Percentiles rank a stretch among this genome's conserved stretches.
Conservation (phyloP, 2,113 vertebrate species). For the Melanostigma gelatinosum region DNA sequence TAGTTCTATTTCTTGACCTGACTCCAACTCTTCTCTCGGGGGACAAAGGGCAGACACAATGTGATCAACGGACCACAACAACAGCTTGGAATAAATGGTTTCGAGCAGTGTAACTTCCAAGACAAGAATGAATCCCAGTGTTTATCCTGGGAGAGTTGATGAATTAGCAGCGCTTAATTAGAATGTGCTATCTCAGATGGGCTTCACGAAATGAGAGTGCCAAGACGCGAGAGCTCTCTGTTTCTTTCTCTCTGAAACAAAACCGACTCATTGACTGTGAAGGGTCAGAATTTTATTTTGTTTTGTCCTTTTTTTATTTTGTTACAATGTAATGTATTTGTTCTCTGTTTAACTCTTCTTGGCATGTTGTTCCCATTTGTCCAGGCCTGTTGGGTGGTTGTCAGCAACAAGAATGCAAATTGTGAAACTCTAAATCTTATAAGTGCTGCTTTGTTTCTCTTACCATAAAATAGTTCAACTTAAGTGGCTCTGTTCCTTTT, state of each 20-base stretch:
- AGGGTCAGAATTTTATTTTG: background rate
- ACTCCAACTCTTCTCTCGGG: background rate
- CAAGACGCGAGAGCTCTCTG: constrained; percentile 22
- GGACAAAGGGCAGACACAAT: background rate
- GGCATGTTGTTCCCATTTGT: constrained; percentile 5
- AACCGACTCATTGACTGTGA: constrained; percentile 13
- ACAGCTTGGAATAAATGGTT: constrained; percentile 16
- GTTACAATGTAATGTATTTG: constrained; percentile 4
- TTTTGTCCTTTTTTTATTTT: background rate
- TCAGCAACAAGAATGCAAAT: constrained; percentile 17
- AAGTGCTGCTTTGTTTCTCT: constrained; percentile 36
- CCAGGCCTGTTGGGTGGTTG: background rate
- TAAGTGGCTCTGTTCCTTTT: background rate
- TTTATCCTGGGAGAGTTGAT: constrained; percentile 45
- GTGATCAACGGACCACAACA: background rate
- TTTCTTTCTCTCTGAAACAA: constrained; percentile 11
- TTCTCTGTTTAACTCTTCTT: constrained; percentile 5
- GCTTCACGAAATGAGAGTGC: constrained; percentile 38
- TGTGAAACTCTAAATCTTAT: constrained; percentile 7
- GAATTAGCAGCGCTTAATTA: constrained; percentile 57
- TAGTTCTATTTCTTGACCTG: background rate
- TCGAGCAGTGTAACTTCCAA: constrained; percentile 20
- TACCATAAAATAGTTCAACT: constrained; percentile 6
- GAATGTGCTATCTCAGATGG: constrained; percentile 45
- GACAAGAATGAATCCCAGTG: constrained; percentile 33